Base-by-base conservation (phyloP, 2,888 invertebrate genomes). In the Pyrocoelia pectoralis region DNA sequence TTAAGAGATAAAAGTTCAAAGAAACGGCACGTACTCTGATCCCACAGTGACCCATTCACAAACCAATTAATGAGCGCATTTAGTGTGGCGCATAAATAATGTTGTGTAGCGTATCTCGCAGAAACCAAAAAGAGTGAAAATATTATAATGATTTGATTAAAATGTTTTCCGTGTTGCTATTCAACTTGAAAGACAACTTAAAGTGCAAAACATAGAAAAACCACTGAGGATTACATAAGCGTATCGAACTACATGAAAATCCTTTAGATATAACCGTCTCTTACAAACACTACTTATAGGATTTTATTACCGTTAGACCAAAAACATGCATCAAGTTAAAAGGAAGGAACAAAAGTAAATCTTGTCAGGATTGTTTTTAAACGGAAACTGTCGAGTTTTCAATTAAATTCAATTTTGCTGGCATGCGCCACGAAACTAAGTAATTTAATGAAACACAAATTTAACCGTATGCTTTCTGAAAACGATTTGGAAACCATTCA, bases 161-260 rank as follows among this genome's bases (percentile, higher is more conserved):
- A 33, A 33, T 33, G n/a, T n/a, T 33, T 33, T 33, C n/a, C 33
- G n/a, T 33, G 33, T 33, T 33, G n/a, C 33, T n/a, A 33, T 33
- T 33, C 33, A 33, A 33, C 8, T 2, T n/a, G 33, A 33, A 33
- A 33, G 33, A 33, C 33, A 33, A 33, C 33, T n/a, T 33, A 33
- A n/a, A 33, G 33, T 33, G 33, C 33, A 33, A n/a, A 33, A 33
- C 33, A 33, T 6, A 33, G 33, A 33, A 33, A 33, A 33, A 33
- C 33, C 33, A 33, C 33, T 10, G n/a, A 33, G 33, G 33, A 33
- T 33, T 33, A 33, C 33, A 33, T 33, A 8, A 33, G 33, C 33
- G 33, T 33, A 33, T 33, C 33, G 33, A 33, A 33, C 33, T 33
- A 33, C 33, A 33, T 33, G 33, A 33, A 33, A 33, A 33, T 33